Evolutionary conservation across 2,888 invertebrate species (phyloP).

Genomic region (Orchesellides sinensis): DNA sequence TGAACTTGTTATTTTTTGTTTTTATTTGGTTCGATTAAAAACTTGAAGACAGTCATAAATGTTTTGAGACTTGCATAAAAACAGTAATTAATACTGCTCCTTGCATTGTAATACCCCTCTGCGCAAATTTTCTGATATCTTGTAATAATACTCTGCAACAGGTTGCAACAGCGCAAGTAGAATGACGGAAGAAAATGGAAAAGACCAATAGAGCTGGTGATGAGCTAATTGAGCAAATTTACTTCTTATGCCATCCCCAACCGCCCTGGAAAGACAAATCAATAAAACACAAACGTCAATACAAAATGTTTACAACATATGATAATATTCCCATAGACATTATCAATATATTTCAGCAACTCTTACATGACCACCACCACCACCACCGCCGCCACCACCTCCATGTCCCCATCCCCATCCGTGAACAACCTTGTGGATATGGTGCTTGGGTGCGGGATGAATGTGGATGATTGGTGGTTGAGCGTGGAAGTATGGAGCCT

Average conservation of each 20-base stretch:
- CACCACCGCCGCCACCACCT: constrained; percentile 58
- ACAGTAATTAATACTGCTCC: background rate
- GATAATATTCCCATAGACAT: background rate
- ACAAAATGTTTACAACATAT: background rate
- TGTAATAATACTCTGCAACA: constrained; percentile 33
- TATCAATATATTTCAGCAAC: no score
- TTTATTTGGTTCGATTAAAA: constrained; percentile 51
- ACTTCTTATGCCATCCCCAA: constrained; percentile 27
- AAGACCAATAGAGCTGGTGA: background rate
- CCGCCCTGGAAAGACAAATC: background rate
- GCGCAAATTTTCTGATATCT: background rate
- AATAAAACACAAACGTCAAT: background rate
- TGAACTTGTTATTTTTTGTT: constrained; percentile 47
- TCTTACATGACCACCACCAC: constrained; percentile 38
- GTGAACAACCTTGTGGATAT: constrained; percentile 41
- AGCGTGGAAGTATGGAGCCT: constrained; percentile 57
- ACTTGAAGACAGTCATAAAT: constrained; percentile 58
- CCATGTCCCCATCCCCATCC: constrained; percentile 64
- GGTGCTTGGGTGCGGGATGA: constrained; percentile 54
- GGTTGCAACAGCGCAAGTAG: background rate
- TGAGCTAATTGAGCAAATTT: constrained; percentile 3
- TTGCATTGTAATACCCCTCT: constrained; percentile 14
- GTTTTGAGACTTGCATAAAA: constrained; percentile 46
- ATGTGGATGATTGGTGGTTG: constrained; percentile 56
- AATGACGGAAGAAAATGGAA: constrained; percentile 5